Conservation (phyloP, 2,888 invertebrate species). For the Nemotelus pantherinus region DNA sequence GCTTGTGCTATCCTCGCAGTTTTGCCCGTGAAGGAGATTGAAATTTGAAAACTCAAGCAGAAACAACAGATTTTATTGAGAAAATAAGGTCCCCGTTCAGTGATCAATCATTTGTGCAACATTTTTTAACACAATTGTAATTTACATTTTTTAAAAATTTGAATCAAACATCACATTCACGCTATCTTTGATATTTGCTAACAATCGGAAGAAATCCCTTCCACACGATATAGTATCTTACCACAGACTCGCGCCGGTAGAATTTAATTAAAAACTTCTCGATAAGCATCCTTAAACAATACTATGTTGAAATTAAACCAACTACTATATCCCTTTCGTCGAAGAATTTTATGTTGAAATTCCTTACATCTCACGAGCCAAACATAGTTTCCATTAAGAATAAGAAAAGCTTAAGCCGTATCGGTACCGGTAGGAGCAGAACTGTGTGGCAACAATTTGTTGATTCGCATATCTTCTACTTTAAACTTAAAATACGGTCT, state of each 20-base stretch:
- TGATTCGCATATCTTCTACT: constrained; percentile 30
- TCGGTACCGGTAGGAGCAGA: background rate
- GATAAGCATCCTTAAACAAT: constrained; percentile 14
- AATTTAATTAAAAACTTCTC: constrained; percentile 32
- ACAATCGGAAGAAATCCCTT: no score
- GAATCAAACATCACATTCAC: no score
- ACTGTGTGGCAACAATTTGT: constrained; percentile 27
- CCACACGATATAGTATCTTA: background rate
- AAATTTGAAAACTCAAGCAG: no score
- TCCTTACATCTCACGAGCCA: background rate
- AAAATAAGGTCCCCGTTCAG: no score
- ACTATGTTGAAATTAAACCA: background rate
- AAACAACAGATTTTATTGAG: no score
- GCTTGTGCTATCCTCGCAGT: no score
- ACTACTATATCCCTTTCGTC: background rate
- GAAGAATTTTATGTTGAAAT: constrained; percentile 14
- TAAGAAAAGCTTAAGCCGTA: background rate
- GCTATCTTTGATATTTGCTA: no score
- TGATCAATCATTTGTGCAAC: no score
- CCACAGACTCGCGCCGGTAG: constrained; percentile 22
- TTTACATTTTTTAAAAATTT: no score
- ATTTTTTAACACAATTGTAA: no score
- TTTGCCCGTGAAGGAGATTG: no score
- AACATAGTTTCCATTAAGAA: constrained; percentile 15
- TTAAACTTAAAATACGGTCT: constrained; percentile 36